A percentile compares a stretch with the other conserved stretches of the same genome.
Conservation (phyloP, 1,140 invertebrate species). For the Diabrotica virgifera region DNA sequence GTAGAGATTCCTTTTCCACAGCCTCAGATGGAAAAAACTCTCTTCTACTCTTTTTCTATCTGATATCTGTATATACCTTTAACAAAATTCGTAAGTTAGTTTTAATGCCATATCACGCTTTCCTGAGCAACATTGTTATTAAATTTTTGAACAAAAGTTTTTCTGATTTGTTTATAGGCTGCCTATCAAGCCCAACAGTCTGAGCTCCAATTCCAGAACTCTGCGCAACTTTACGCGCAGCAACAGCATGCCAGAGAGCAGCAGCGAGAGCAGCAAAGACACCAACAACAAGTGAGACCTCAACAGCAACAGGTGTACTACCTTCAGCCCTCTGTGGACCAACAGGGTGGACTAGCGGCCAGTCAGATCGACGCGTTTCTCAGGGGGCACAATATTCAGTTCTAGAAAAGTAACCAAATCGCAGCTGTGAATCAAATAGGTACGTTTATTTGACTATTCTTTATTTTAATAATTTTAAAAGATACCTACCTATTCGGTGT, state of each 20-base stretch:
- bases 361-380: slow-evolving; percentile 78
- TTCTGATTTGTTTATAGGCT: slow-evolving; percentile 47
- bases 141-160: background rate
- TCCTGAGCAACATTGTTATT: background rate
- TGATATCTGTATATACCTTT: too few species aligned
- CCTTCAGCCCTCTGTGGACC: slow-evolving; percentile 54
- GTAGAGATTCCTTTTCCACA: too few species aligned
- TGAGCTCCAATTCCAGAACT: slow-evolving; percentile 65
- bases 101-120: too few species aligned
- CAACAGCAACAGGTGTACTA: slow-evolving; percentile 63
- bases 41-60: too few species aligned
- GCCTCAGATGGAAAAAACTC: too few species aligned
- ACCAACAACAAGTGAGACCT: slow-evolving; percentile 45
- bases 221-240: slow-evolving; percentile 69
- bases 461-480: too few species aligned
- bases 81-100: too few species aligned
- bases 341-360: slow-evolving; percentile 44
- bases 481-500: too few species aligned
- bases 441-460: background rate
- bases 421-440: background rate
- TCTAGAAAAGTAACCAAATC: slow-evolving; percentile 47
- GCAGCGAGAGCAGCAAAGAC: slow-evolving; percentile 49
- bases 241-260: slow-evolving; percentile 58
- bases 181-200: slow-evolving; percentile 69
- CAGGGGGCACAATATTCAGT: slow-evolving; percentile 65